Conservation (phyloP, 2,888 invertebrate genomes). For the Melolontha melolontha region DNA sequence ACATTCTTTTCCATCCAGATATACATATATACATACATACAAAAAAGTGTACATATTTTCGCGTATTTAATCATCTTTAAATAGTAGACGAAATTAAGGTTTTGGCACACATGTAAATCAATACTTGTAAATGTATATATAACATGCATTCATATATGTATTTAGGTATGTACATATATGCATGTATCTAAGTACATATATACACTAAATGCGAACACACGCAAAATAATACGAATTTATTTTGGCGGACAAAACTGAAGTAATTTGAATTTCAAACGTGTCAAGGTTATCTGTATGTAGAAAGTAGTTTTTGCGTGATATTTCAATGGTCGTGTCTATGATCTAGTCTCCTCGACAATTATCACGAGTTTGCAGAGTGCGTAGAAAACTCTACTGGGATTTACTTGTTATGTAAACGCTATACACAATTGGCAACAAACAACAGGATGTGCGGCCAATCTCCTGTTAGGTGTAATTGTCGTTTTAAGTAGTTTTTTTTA, state of each 20-base stretch:
- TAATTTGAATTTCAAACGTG: slow-evolving; percentile 38
- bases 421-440: slow-evolving; percentile 3
- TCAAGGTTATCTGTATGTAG: slow-evolving; percentile 34
- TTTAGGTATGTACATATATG: background rate
- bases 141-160: slow-evolving; percentile 12
- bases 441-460: slow-evolving; percentile 3
- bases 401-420: slow-evolving; percentile 3
- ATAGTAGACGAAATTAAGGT: too few species aligned
- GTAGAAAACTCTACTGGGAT: slow-evolving; percentile 10
- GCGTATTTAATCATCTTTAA: too few species aligned
- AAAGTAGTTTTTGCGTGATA: slow-evolving; percentile 40
- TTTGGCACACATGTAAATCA: too few species aligned
- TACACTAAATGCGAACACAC: background rate
- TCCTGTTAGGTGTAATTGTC: too few species aligned
- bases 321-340: slow-evolving; percentile 25
- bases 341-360: slow-evolving; percentile 4
- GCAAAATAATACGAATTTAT: slow-evolving; percentile 20
- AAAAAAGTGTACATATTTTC: too few species aligned
- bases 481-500: too few species aligned
- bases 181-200: too few species aligned
- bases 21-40: too few species aligned
- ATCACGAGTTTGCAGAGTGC: slow-evolving; percentile 12
- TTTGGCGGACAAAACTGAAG: slow-evolving; percentile 31
- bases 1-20: too few species aligned
- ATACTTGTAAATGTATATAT: too few species aligned